Conservation (phyloP, 2,888 invertebrate species). For the Neelides folsomi region DNA sequence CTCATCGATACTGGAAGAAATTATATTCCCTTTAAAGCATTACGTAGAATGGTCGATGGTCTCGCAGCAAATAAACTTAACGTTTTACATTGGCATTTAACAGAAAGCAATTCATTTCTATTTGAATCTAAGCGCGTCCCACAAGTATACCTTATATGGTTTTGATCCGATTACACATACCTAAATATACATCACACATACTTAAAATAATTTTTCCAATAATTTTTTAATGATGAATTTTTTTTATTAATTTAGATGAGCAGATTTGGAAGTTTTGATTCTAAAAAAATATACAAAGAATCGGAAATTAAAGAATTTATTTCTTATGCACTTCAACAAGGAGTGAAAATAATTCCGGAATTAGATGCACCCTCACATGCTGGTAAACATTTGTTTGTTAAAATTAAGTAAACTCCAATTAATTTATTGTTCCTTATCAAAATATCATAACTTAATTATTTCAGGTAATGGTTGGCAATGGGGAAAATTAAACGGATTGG, state of each 20-base stretch:
- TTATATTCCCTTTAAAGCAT: slow-evolving; percentile 57
- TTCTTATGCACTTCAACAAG: slow-evolving; percentile 40
- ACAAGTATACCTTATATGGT: slow-evolving; percentile 36
- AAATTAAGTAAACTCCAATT: too few species aligned
- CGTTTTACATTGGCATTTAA: slow-evolving; percentile 79
- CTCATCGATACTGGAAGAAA: slow-evolving; percentile 82
- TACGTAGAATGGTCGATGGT: slow-evolving; percentile 65
- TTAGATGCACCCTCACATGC: slow-evolving; percentile 41
- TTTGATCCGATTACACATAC: neutral
- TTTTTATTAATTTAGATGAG: slow-evolving; percentile 51
- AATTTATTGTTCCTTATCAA: too few species aligned
- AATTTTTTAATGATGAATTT: neutral
- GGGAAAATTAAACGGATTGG: slow-evolving; percentile 40
- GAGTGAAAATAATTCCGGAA: slow-evolving; percentile 38
- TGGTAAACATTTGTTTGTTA: too few species aligned
- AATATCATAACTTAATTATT: slow-evolving; percentile 39
- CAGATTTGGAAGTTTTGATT: slow-evolving; percentile 45
- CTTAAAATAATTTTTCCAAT: slow-evolving; percentile 10
- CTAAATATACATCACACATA: neutral
- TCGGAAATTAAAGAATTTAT: slow-evolving; percentile 41
- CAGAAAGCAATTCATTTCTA: slow-evolving; percentile 88
- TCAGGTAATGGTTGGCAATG: slow-evolving; percentile 35
- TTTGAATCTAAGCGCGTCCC: slow-evolving; percentile 60
- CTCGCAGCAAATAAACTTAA: slow-evolving; percentile 85
- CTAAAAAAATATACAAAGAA: slow-evolving; percentile 51